A percentile compares a stretch with the other conserved stretches of the same genome.
phyloP scores from a whole-genome alignment of 2,113 vertebrate genomes.

The Lepisosteus osseus region DNA sequence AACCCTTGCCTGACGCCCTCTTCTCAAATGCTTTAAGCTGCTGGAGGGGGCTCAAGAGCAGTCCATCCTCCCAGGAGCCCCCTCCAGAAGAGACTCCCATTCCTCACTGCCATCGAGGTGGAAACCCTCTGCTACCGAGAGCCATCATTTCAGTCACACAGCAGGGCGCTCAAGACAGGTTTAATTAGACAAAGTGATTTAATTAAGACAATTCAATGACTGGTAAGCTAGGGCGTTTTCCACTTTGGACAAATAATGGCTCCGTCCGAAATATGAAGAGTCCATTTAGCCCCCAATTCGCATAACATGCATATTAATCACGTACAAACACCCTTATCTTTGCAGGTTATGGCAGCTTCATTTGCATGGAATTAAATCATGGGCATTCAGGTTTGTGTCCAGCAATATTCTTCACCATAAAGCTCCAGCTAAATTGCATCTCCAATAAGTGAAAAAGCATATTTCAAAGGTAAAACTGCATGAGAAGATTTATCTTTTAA shows the following conservation, averaged over 20 bases:
- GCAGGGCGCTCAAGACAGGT: background rate
- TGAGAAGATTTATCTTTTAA: too few species aligned
- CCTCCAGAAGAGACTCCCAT: background rate
- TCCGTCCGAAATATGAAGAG: background rate
- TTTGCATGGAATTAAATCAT: too few species aligned
- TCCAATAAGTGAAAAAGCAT: too few species aligned
- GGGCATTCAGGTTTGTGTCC: too few species aligned
- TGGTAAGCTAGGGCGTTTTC: slow-evolving; percentile 1
- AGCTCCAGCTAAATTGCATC: too few species aligned
- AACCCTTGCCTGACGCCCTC: too few species aligned
- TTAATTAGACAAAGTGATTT: slow-evolving; percentile 28
- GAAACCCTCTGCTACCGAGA: background rate
- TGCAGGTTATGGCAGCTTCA: background rate
- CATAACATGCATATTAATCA: slow-evolving; percentile 4
- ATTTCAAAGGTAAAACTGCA: too few species aligned
- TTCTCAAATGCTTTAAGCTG: too few species aligned
- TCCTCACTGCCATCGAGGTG: background rate
- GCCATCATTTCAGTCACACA: background rate
- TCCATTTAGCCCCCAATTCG: background rate
- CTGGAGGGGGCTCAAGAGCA: too few species aligned
- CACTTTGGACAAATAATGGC: background rate
- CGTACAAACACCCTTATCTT: background rate
- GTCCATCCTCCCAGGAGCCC: too few species aligned
- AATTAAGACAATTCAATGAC: slow-evolving; percentile 20
- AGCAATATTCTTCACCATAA: too few species aligned